Base-by-base conservation (phyloP, 2,113 vertebrate species). In the Tragelaphus scriptus region DNA sequence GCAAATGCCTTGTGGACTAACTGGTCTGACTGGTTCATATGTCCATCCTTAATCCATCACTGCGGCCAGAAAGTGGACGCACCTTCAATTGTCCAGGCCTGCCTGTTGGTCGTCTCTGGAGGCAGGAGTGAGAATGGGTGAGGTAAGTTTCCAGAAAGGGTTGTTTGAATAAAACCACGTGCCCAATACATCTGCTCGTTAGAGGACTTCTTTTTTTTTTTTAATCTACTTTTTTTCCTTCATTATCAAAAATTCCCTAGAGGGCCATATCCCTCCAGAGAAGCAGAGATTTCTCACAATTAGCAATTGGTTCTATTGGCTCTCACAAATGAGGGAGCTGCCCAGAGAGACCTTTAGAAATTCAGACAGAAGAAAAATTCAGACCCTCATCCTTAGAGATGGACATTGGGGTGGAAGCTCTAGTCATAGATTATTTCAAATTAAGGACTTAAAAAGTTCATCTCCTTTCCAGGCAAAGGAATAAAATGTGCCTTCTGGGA, bases 231-330 rank as follows among this genome's bases (percentile, higher is more conserved):
- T 91, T 94, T 87, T 30, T 47, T 95, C 88, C 25, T 84, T 61
- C 59, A 61, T 61, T 40, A 12, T 12, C 65, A 49, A 90, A 65
- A 75, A 91, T 30, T 63, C 68, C 16, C 23, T 47, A 82, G 71
- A 90, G 4, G 17, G 28, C 1, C 9, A 40, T 32, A n/a, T 40
- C 23, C 9, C 2, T 90, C 59, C 65, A 11, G n/a, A 87, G 61
- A 95, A 36, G 19, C 58, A 59, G 30, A 86, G 47, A 47, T 47
- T 55, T 53, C 21, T 90, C 47, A 36, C 4, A 63, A 14, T 75
- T 25, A 85, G 36, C 21, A 51, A 2, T 17, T 28, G 0, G 9
- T 85, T 79, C 32, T 36, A 1, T 40, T 71, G 0, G 2, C 16
- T 82, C 30, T 79, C 55, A 91, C 36, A 53, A 28, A 32, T 8